Percentiles rank a stretch among this genome's conserved stretches.
Conservation (phyloP, 2,888 invertebrate genomes). For the Nephrocerus scutellatus region DNA sequence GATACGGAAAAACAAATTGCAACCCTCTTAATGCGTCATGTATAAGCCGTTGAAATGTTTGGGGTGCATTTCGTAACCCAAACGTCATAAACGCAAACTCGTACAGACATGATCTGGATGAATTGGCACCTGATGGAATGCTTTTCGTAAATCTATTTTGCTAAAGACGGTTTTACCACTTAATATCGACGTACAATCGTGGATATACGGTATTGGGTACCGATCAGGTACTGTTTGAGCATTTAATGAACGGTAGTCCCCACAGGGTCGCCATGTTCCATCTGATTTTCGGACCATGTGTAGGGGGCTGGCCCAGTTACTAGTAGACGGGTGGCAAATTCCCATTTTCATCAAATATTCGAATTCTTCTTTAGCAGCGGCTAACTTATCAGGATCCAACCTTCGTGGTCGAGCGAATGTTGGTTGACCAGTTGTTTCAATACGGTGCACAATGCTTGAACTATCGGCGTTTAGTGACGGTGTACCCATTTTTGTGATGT, state of each 20-base stretch:
- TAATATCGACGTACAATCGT: slow-evolving; percentile 24
- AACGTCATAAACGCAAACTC: slow-evolving; percentile 34
- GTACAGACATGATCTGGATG: slow-evolving; percentile 28
- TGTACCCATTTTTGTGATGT: no score
- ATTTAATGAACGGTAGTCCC: neutral
- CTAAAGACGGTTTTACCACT: slow-evolving; percentile 25
- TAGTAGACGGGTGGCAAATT: slow-evolving; percentile 39
- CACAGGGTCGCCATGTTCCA: neutral
- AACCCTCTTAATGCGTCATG: slow-evolving; percentile 20
- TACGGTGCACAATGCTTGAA: no score
- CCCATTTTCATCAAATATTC: slow-evolving; percentile 28
- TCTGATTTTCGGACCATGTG: slow-evolving; percentile 20
- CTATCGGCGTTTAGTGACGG: no score
- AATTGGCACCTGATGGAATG: slow-evolving; percentile 38
- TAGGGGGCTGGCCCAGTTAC: slow-evolving; percentile 40
- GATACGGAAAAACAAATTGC: neutral
- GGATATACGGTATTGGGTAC: slow-evolving; percentile 28
- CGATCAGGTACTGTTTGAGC: neutral
- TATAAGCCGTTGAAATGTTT: slow-evolving; percentile 35
- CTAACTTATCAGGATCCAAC: slow-evolving; percentile 2
- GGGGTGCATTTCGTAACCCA: slow-evolving; percentile 33
- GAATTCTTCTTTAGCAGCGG: slow-evolving; percentile 7
- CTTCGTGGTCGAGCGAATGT: slow-evolving; percentile 2
- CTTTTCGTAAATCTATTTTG: slow-evolving; percentile 24
- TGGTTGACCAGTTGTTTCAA: slow-evolving; percentile 9